Evolutionary conservation across 2,113 vertebrate species (phyloP).

Genomic region (Physeter macrocephalus): DNA sequence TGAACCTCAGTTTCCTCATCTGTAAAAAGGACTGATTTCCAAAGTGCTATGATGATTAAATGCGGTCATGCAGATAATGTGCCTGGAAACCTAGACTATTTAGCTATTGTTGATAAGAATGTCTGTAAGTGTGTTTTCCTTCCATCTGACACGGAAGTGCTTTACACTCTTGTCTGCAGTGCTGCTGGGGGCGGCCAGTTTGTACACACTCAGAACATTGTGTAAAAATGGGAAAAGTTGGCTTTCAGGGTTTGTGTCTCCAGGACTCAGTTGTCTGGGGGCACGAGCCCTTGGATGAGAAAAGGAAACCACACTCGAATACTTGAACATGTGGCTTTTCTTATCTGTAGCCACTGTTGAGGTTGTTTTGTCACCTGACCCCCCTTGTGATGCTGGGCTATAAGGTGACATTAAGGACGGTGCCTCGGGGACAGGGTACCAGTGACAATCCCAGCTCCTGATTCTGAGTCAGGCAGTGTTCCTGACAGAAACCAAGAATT

Average conservation of each 20-base stretch:
- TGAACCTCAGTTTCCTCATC: neutral
- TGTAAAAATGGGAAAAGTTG: neutral
- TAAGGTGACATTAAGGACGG: neutral
- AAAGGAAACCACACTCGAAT: neutral
- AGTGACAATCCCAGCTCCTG: neutral
- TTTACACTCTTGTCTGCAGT: neutral
- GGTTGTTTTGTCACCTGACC: neutral
- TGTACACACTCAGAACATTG: fast-evolving
- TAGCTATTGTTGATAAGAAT: neutral
- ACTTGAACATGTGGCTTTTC: neutral
- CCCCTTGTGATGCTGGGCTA: neutral
- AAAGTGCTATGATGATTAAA: neutral
- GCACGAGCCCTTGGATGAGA: neutral
- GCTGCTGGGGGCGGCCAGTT: neutral
- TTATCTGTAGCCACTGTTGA: neutral
- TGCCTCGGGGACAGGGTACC: neutral
- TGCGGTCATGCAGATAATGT: neutral
- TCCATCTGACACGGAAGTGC: neutral
- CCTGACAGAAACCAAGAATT: neutral
- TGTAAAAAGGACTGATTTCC: neutral
- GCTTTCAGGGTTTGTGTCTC: neutral
- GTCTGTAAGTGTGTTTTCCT: too few relatives aligned
- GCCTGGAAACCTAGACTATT: too few relatives aligned
- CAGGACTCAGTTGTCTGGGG: neutral
- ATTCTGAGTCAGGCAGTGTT: neutral